A percentile compares a stretch with the other conserved stretches of the same genome.
These are phyloP conservation scores for Tribolium madens DNA, from an alignment of 1,140 invertebrate species.

Conservation along the genomic window DNA sequence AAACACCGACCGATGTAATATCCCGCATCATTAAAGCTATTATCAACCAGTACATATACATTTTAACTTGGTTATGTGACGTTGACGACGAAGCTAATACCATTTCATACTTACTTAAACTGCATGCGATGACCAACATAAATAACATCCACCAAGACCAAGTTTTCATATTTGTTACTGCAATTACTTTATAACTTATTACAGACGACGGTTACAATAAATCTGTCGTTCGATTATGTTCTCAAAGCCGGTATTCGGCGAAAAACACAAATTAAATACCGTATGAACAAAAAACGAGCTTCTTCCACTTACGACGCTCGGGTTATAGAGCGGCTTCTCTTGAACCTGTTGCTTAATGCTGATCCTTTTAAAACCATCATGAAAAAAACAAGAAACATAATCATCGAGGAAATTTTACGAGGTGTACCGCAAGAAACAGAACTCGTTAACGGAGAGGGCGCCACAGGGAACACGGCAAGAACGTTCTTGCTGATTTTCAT, in stretches of 20 bases:
- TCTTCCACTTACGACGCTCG: neutral
- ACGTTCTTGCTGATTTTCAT: no score
- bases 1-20: conserved; percentile 10
- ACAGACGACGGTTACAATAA: conserved; percentile 13
- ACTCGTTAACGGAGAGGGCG: neutral
- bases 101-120: neutral
- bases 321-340: neutral
- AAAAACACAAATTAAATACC: neutral
- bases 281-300: neutral
- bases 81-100: conserved; percentile 12
- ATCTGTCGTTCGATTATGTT: conserved; percentile 4
- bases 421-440: neutral
- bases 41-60: neutral
- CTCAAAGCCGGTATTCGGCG: neutral
- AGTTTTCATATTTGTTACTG: conserved; percentile 25
- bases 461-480: neutral
- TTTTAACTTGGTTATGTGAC: conserved; percentile 1
- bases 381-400: neutral
- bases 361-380: neutral
- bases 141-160: conserved; percentile 7
- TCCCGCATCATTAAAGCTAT: conserved; percentile 9
- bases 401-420: neutral
- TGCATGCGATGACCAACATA: conserved; percentile 16
- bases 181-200: conserved; percentile 16
- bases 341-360: neutral